Evolutionary conservation across 2,888 invertebrate genomes (phyloP).

Genomic region (Seladonia tumulorum): DNA sequence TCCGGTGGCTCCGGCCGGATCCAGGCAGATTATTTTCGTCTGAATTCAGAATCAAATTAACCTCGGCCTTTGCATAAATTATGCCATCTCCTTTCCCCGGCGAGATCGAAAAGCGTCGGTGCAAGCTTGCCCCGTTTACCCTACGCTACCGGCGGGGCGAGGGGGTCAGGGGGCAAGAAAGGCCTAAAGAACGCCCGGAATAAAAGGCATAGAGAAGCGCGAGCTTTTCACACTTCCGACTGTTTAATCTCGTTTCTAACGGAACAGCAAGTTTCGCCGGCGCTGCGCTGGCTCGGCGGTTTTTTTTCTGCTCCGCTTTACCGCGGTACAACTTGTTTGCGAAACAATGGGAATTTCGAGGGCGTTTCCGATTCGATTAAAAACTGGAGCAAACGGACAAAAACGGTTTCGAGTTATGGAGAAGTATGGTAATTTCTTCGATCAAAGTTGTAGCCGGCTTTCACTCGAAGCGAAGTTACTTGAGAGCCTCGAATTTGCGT

Average conservation of each 20-base stretch:
- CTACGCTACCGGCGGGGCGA: not conserved
- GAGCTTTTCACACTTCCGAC: conserved; percentile 27
- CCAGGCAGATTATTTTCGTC: conserved; percentile 71
- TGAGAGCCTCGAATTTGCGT: not conserved
- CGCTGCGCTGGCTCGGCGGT: not conserved
- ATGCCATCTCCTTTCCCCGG: conserved; percentile 46
- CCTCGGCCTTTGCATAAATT: conserved; percentile 72
- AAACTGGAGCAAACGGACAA: not conserved
- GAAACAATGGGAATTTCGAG: not conserved
- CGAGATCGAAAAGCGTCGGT: conserved; percentile 7
- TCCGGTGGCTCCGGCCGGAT: conserved; percentile 55
- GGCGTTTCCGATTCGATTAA: not conserved
- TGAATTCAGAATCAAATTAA: conserved; percentile 80
- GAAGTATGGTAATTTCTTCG: not conserved
- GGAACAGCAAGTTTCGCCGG: not conserved
- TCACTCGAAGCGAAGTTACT: not conserved
- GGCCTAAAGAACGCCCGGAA: not conserved
- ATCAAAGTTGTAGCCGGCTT: not conserved
- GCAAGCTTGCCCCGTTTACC: not conserved
- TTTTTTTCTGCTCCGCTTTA: conserved; percentile 16
- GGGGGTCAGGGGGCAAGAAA: not conserved
- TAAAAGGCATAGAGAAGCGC: conserved; percentile 17
- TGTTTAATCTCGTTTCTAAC: conserved; percentile 41
- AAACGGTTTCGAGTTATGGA: not conserved
- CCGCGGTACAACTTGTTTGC: not conserved